A percentile compares a stretch with the other conserved stretches of the same genome.
Evolutionary conservation across 2,113 vertebrate species (phyloP).

Genomic region (Octodon degus): DNA sequence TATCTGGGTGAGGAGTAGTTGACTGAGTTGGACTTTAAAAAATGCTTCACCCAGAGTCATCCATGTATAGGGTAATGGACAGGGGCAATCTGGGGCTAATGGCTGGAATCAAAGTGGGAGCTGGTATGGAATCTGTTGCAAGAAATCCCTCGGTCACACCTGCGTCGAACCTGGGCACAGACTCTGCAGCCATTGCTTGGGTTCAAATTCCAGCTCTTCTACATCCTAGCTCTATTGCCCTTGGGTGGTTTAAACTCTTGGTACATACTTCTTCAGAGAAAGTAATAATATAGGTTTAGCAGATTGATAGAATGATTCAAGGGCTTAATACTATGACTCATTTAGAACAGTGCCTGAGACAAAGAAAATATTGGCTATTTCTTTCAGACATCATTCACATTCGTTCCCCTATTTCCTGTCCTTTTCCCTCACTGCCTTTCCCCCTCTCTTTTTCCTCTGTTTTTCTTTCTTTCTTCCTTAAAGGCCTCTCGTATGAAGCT

Average conservation of each 20-base stretch:
- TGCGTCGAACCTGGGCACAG: background rate
- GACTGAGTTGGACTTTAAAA: background rate
- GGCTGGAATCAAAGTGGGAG: background rate
- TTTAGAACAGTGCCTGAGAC: background rate
- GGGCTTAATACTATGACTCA: background rate
- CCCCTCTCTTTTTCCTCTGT: background rate
- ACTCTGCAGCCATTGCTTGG: background rate
- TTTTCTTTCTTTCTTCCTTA: background rate
- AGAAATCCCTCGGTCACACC: background rate
- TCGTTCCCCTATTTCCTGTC: background rate
- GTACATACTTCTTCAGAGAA: background rate
- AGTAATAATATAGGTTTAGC: fast-evolving
- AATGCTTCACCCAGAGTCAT: background rate
- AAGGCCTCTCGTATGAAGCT: background rate
- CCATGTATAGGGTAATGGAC: no score
- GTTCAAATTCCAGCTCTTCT: background rate
- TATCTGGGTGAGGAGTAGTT: background rate
- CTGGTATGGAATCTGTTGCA: background rate
- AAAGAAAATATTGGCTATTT: background rate
- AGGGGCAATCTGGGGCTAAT: background rate
- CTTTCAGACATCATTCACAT: background rate
- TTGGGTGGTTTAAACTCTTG: background rate
- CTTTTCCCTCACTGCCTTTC: background rate
- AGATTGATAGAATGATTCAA: background rate
- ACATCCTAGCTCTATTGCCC: background rate